Base-by-base conservation (phyloP, 1,140 invertebrate species). In the Lasioglossum baleicum region DNA sequence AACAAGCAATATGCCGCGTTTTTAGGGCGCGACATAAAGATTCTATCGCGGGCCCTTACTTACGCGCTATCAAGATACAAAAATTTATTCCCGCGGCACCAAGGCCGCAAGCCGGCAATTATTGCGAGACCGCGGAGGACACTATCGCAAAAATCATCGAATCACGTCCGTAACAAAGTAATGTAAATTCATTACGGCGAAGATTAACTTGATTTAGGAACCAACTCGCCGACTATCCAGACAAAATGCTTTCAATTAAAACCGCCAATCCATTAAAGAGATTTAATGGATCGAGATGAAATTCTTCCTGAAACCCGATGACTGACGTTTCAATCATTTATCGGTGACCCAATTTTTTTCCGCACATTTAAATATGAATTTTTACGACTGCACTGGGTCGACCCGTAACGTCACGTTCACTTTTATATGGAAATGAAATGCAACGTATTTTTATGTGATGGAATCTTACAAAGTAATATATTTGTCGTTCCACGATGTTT, bases 21-120 rank as follows among this genome's bases (percentile, higher is more conserved):
- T 78, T 78, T 78, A 72, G 76, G 76, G 76, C 76, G 76, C 76
- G 60, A 78, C 69, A 42, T 72, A 73, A 78, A 78, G 76, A 78
- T 78, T 73, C 76, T 78, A 78, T 78, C 76, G 44, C 60, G 22
- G 60, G 60, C 35, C 69, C 76, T 78, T 72, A 78, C 76, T 78
- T 78, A 44, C 56, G 20, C 76, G 60, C 35, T 78, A 78, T 78
- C 76, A 78, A 78, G 76, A 78, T 78, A n/a, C 48, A 78, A 73
- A 78, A 78, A 73, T 64, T 78, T 65, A 20, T 69, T 65, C 76
- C 40, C 31, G 35, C 73, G 73, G 64, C 73, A 22, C 56, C 56
- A 40, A 44, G 31, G 61, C 53, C 15, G 20, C 61, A 11, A 1
- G 20, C 5, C 7, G 69, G 69, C 69, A 78, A 78, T 73, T 78